Percentiles rank a stretch among this genome's conserved stretches.
Conservation (phyloP, 2,888 invertebrate species). For the Trachelus tabidus region DNA sequence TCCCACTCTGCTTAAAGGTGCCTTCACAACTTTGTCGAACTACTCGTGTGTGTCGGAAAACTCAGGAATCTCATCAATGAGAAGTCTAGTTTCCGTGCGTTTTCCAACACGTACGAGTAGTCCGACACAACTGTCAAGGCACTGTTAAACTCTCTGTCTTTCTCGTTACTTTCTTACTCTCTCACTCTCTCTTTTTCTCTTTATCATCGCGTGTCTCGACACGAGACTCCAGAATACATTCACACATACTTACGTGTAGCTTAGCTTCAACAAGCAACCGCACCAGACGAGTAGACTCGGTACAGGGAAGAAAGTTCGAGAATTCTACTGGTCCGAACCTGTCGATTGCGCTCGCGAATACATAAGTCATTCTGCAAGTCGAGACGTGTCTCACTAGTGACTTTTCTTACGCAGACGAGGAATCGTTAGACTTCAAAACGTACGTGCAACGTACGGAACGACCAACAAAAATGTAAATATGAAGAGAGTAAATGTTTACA, state of each 20-base stretch:
- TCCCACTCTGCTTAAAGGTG: neutral
- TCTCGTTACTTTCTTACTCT: neutral
- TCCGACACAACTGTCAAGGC: neutral
- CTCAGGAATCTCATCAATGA: no score
- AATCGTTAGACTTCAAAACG: neutral
- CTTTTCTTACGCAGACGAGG: neutral
- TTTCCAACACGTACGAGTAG: no score
- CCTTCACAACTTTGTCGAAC: neutral
- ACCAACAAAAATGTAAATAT: neutral
- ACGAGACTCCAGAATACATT: slow-evolving; percentile 12
- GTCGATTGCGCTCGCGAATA: neutral
- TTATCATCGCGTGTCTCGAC: slow-evolving; percentile 26
- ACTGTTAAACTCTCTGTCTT: slow-evolving; percentile 3
- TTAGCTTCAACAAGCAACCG: neutral
- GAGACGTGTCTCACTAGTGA: neutral
- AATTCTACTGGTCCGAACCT: neutral
- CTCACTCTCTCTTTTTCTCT: neutral
- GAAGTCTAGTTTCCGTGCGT: no score
- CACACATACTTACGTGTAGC: neutral
- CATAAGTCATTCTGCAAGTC: neutral
- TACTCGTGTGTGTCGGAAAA: neutral
- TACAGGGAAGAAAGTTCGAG: neutral
- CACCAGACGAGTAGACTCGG: neutral
- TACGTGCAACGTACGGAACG: neutral
- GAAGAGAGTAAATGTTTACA: neutral